These are phyloP conservation scores for Spodoptera litura DNA, from an alignment of 1,140 invertebrate genomes.

Conservation along the genomic window DNA sequence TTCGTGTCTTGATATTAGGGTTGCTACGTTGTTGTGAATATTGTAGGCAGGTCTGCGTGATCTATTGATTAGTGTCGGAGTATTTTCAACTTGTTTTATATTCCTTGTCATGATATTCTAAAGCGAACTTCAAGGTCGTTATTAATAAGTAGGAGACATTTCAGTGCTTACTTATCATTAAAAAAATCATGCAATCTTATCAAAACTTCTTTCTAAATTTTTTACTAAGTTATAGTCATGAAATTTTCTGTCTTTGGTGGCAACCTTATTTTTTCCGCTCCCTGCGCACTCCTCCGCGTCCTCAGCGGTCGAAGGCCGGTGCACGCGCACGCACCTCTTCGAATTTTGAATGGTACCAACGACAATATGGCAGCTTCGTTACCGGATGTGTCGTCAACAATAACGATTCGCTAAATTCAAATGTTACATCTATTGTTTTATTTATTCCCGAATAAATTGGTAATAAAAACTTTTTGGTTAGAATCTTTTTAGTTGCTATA, in stretches of 20 bases:
- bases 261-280: slow-evolving; percentile 52
- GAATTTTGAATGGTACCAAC: slow-evolving; percentile 62
- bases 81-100: too few relatives aligned
- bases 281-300: slow-evolving; percentile 53
- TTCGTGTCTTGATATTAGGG: slow-evolving; percentile 46
- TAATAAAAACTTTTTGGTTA: slow-evolving; percentile 3
- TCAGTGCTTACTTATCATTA: too few relatives aligned
- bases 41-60: too few relatives aligned
- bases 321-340: slow-evolving; percentile 63
- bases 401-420: slow-evolving; percentile 46
- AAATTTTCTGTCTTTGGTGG: neutral
- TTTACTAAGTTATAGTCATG: too few relatives aligned
- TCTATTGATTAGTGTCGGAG: too few relatives aligned
- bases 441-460: neutral
- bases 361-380: slow-evolving; percentile 67
- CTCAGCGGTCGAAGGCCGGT: slow-evolving; percentile 67
- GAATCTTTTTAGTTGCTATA: neutral
- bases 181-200: too few relatives aligned
- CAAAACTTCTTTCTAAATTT: too few relatives aligned
- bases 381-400: slow-evolving; percentile 54
- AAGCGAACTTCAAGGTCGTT: too few relatives aligned
- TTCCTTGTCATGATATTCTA: too few relatives aligned
- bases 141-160: too few relatives aligned
- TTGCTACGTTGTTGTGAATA: neutral
- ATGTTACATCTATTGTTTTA: slow-evolving; percentile 17